Evolutionary conservation across 2,888 invertebrate species (phyloP).

Genomic region (Piscicola geometra): DNA sequence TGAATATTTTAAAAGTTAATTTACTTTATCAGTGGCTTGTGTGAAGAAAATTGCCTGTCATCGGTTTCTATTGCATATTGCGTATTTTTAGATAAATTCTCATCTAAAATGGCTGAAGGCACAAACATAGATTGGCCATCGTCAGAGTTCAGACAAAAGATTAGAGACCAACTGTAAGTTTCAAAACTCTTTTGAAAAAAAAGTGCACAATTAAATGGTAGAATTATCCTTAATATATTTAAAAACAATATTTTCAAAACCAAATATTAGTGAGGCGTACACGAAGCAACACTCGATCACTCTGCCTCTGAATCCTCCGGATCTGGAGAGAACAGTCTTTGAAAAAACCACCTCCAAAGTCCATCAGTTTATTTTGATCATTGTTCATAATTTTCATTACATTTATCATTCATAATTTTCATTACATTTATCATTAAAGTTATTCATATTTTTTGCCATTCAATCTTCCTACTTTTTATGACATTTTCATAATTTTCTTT

Average conservation of each 20-base stretch:
- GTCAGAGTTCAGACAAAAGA: neutral
- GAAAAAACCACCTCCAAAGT: neutral
- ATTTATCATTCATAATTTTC: too few relatives aligned
- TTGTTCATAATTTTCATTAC: too few relatives aligned
- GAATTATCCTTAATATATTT: neutral
- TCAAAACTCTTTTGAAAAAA: neutral
- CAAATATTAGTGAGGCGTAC: neutral
- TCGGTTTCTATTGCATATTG: too few relatives aligned
- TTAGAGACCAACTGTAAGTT: neutral
- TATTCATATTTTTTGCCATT: neutral
- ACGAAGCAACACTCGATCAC: neutral
- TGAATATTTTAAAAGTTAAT: too few relatives aligned
- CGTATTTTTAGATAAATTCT: too few relatives aligned
- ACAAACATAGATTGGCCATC: neutral
- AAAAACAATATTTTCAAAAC: neutral
- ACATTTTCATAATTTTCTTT: too few relatives aligned
- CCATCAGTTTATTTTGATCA: too few relatives aligned
- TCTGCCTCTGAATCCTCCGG: neutral
- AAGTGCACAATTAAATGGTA: neutral
- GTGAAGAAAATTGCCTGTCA: too few relatives aligned
- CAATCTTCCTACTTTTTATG: neutral
- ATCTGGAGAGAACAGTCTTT: neutral
- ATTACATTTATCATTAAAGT: too few relatives aligned
- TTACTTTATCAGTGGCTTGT: too few relatives aligned
- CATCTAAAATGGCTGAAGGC: constrained; percentile 5